Conservation (phyloP, 1,140 invertebrate species). For the Zaprionus ornatus region DNA sequence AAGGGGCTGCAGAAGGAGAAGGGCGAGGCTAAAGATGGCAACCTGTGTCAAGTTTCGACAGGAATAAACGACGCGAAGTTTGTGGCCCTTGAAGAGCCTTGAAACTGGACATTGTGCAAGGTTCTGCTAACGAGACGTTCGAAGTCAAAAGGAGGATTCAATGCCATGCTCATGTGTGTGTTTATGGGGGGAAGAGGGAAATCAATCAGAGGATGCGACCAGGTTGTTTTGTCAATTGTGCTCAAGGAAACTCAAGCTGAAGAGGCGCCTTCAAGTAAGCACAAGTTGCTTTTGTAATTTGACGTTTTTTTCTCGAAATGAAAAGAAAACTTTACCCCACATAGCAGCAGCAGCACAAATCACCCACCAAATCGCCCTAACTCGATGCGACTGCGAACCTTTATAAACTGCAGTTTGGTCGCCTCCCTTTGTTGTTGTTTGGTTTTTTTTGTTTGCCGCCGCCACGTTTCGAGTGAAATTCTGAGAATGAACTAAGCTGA, state of each 20-base stretch:
- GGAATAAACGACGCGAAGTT: not conserved
- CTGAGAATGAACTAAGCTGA: constrained; percentile 32
- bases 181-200: not conserved
- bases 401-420: constrained; percentile 16
- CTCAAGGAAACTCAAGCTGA: not conserved
- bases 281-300: constrained; percentile 60
- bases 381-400: not conserved
- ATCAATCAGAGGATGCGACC: constrained; percentile 12
- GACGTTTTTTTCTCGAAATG: constrained; percentile 28
- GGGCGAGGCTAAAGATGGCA: not conserved
- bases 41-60: constrained; percentile 5
- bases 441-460: not conserved
- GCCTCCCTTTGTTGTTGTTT: not conserved
- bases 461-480: constrained; percentile 9
- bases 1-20: not conserved
- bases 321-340: not conserved
- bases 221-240: constrained; percentile 11
- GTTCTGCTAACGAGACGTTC: not conserved
- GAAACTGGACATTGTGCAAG: not conserved
- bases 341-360: not conserved
- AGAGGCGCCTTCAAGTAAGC: constrained; percentile 3
- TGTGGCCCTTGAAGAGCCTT: not conserved
- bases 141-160: not conserved
- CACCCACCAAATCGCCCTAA: not conserved
- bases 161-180: not conserved